Evolutionary conservation across 2,888 invertebrate genomes (phyloP).

Genomic region (Allacma fusca): DNA sequence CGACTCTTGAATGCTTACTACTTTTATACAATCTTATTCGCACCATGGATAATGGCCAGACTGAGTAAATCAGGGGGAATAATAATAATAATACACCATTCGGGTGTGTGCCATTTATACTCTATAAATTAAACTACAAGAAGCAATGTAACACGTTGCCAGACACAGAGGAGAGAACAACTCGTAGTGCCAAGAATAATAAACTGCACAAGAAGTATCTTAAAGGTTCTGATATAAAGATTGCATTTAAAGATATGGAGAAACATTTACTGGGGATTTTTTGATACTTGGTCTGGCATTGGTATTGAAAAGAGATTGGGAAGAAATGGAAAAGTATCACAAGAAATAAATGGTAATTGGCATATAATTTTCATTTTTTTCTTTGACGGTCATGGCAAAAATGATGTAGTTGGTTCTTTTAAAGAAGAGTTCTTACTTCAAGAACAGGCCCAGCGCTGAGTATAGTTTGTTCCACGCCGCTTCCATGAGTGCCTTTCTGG

Average conservation of each 20-base stretch:
- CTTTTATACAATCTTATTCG: neutral
- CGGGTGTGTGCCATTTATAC: neutral
- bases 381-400: neutral
- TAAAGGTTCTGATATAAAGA: slow-evolving; percentile 6
- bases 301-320: neutral
- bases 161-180: neutral
- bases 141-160: neutral
- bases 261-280: slow-evolving; percentile 14
- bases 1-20: neutral
- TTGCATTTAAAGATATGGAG: slow-evolving; percentile 3
- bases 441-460: slow-evolving; percentile 94
- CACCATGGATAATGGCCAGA: neutral
- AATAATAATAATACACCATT: neutral
- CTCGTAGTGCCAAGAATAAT: slow-evolving; percentile 13
- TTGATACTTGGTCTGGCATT: slow-evolving; percentile 11
- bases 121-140: neutral
- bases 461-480: slow-evolving; percentile 96
- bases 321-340: neutral
- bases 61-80: neutral
- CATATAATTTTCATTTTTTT: slow-evolving; percentile 30
- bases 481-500: slow-evolving; percentile 92
- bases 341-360: neutral
- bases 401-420: neutral
- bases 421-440: slow-evolving; percentile 69
- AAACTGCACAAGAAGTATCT: slow-evolving; percentile 18